Evolutionary conservation across 2,797 vertebrate species (phyloP), one percentile per base, ranked within the genome.

Genomic region (Notolepis coatsorum): DNA sequence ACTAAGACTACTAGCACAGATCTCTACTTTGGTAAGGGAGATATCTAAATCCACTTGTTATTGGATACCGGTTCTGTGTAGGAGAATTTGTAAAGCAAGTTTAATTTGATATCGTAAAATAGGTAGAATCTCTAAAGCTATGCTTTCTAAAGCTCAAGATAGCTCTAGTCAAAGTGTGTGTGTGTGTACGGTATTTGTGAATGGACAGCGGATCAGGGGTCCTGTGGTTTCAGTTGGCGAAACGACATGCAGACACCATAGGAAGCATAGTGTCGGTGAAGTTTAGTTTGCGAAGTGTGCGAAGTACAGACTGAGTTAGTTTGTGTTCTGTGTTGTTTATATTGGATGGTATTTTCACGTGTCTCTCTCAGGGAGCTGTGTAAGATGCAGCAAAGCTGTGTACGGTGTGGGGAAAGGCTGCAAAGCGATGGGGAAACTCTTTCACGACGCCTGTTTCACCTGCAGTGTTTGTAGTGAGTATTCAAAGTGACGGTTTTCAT

Each of bases 371-470:
- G 90, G 84, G 51, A 72, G 47, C 33, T 91, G 90, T 17, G 56
- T 31, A 0, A 56, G 70, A 54, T 90, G 88, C 75, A 58, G 65
- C 0, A 42, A 71, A 63, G 72, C 60, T 0, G 77, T 89, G 47
- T 42, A 47, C 1, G 20, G 70, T 1, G 53, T 49, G 12, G 79
- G 38, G 1, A 65, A 28, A 73, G 95, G 91, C 58, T 96, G 95
- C 58, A 89, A 88, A 65, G 95, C 94, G n/a, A 94, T 96, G 94
- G 95, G 96, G 47, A 84, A 75, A 62, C 90, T 96, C 59, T 97
- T 94, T 84, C 96, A 97, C 0, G 80, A 91, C 0, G 25, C 78
- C 0, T 96, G 95, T 81, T 96, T 97, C 84, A 95, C 91, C 79
- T 97, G 95, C 2, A 89, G 91, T 1, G 69, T 92, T 35, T 96